A percentile compares a stretch with the other conserved stretches of the same genome.
Conservation (phyloP, 2,797 vertebrate species). For the Muraenolepis orangiensis region DNA sequence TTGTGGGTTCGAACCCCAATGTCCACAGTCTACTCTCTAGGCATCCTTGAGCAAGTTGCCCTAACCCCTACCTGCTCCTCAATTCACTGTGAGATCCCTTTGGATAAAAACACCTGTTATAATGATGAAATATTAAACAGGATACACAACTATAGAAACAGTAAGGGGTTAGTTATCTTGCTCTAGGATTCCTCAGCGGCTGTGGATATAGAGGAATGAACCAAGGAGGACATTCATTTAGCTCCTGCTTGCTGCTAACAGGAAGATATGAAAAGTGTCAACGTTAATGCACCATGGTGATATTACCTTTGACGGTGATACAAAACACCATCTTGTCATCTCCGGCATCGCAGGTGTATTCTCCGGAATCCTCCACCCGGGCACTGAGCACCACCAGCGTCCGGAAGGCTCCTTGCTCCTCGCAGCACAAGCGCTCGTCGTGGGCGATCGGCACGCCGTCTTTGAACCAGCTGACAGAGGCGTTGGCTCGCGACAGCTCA, state of each 20-base stretch:
- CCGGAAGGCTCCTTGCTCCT: slow-evolving; percentile 81
- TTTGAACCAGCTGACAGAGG: slow-evolving; percentile 89
- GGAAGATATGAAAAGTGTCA: neutral
- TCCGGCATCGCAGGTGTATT: slow-evolving; percentile 85
- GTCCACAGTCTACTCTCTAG: neutral
- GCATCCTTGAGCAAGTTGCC: neutral
- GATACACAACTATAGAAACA: neutral
- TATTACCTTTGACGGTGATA: slow-evolving; percentile 85
- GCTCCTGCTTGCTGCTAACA: neutral
- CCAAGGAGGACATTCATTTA: neutral
- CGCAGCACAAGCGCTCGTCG: slow-evolving; percentile 77
- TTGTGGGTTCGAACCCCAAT: neutral
- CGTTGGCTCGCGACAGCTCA: slow-evolving; percentile 81
- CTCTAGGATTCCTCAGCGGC: neutral
- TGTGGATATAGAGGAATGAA: neutral
- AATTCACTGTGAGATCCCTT: neutral
- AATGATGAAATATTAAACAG: neutral
- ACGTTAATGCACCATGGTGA: neutral
- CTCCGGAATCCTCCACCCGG: slow-evolving; percentile 77
- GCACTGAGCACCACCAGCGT: slow-evolving; percentile 81
- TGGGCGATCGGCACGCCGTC: slow-evolving; percentile 81
- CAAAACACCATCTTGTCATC: slow-evolving; percentile 87
- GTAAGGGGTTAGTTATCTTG: neutral
- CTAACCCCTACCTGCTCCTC: neutral
- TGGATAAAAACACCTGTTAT: too few relatives aligned